Evolutionary conservation across 2,888 invertebrate genomes (phyloP).

Genomic region (Notocelia uddmanniana): DNA sequence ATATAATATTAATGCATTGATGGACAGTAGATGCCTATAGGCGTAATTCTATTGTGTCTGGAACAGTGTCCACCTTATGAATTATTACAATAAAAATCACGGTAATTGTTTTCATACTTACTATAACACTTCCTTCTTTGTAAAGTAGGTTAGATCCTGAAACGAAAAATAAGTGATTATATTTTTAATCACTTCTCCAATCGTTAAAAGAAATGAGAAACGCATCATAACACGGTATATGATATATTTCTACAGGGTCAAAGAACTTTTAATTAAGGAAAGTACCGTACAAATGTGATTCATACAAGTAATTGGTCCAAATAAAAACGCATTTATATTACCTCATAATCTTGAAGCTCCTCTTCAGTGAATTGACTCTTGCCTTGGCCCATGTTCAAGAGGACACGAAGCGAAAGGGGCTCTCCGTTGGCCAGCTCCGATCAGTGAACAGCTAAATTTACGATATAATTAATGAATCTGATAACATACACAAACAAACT

Average conservation of each 20-base stretch:
- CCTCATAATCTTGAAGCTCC: slow-evolving; percentile 96
- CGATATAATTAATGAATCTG: background rate
- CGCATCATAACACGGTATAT: background rate
- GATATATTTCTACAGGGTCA: background rate
- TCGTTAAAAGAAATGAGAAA: background rate
- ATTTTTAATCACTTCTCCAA: slow-evolving; percentile 16
- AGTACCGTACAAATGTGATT: slow-evolving; percentile 28
- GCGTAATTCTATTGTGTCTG: too few species aligned
- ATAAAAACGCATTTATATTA: slow-evolving; percentile 59
- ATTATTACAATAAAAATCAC: background rate
- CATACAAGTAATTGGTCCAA: slow-evolving; percentile 13
- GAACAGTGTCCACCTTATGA: too few species aligned
- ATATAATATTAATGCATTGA: too few species aligned
- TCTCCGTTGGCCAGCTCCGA: background rate
- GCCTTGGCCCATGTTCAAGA: slow-evolving; percentile 90
- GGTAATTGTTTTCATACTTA: slow-evolving; percentile 82
- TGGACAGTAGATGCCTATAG: too few species aligned
- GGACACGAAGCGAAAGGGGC: background rate
- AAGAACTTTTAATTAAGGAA: slow-evolving; percentile 23
- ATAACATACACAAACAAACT: slow-evolving; percentile 27
- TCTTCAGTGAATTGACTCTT: slow-evolving; percentile 95
- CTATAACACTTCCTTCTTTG: slow-evolving; percentile 96
- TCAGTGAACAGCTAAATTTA: background rate
- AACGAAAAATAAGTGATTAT: slow-evolving; percentile 58
- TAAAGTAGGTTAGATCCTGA: slow-evolving; percentile 97